phyloP scores from a whole-genome alignment of 2,888 invertebrate genomes.

The Rhagonycha fulva region DNA sequence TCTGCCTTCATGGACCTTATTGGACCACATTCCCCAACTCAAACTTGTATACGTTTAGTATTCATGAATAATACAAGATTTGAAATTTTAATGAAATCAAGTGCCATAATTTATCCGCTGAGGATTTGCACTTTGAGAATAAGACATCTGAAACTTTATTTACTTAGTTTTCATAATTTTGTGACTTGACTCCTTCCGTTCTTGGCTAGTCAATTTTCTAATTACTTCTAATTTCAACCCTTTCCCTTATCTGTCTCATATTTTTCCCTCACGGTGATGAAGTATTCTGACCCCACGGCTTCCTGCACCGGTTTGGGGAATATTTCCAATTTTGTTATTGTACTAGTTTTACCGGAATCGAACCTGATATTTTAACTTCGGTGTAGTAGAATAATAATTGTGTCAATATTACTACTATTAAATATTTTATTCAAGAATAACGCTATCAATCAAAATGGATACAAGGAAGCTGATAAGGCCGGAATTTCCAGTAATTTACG shows the following conservation, averaged over 20 bases:
- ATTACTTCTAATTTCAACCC: no score
- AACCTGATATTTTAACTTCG: no score
- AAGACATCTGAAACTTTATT: neutral
- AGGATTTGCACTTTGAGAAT: neutral
- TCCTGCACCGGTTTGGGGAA: no score
- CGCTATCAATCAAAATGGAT: neutral
- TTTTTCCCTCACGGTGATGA: no score
- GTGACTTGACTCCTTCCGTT: neutral
- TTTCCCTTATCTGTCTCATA: no score
- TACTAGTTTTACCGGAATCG: no score
- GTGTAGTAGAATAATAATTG: no score
- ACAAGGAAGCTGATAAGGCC: neutral
- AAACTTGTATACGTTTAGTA: neutral
- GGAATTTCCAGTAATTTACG: neutral
- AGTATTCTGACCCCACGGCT: no score
- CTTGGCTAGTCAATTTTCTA: neutral
- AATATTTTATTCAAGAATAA: neutral
- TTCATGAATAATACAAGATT: neutral
- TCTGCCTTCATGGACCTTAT: neutral
- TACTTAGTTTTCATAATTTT: neutral
- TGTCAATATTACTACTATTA: no score
- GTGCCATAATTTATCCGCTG: neutral
- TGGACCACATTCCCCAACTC: neutral
- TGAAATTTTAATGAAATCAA: neutral
- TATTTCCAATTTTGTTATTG: no score